Base-by-base conservation (phyloP, 1,140 invertebrate genomes). In the Acromyrmex charruanus region DNA sequence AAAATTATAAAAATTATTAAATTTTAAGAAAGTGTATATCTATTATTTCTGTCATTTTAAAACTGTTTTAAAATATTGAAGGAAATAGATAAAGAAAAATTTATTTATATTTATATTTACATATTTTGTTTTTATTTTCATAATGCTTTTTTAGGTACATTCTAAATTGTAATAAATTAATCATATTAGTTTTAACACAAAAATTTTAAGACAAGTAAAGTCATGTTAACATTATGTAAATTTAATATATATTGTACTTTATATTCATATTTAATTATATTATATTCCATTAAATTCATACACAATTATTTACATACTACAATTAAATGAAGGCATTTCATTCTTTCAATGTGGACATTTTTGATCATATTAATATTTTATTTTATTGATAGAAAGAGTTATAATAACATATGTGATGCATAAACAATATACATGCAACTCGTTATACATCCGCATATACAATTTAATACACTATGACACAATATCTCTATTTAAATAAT, bases 1-100 rank as follows among this genome's bases (percentile, higher is more conserved):
- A 7, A 69, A 25, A 51, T 71, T 10, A 69, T 69, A 72, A 72
- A 18, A 72, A 72, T 72, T 53, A 72, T 53, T 72, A 25, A 25
- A 31, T 72, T 12, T 6, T 53, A 16, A n/a, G 25, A 49, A 16
- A 49, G 3, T 39, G 0, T 21, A 7, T 9, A 7, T 21, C n/a
- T 58, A 1, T 0, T 12, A 9, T 59, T 58, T 58, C 9, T 25
- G 3, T n/a, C 21, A 12, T 72, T 72, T 12, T 35, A 3, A 65
- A 16, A 63, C 18, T 65, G 16, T 65, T 65, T 65, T 16, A 6
- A 2, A 72, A 55, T 35, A 69, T 14, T 5, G 1, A 21, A 31
- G 1, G 10, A 55, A 72, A 31, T 53, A 72, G 14, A 2, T 25
- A 51, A 31, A n/a, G 16, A 9, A 65, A 35, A 6, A 55, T 12